Evolutionary conservation across 2,113 vertebrate species (phyloP).

Genomic region (Chloebia gouldiae): DNA sequence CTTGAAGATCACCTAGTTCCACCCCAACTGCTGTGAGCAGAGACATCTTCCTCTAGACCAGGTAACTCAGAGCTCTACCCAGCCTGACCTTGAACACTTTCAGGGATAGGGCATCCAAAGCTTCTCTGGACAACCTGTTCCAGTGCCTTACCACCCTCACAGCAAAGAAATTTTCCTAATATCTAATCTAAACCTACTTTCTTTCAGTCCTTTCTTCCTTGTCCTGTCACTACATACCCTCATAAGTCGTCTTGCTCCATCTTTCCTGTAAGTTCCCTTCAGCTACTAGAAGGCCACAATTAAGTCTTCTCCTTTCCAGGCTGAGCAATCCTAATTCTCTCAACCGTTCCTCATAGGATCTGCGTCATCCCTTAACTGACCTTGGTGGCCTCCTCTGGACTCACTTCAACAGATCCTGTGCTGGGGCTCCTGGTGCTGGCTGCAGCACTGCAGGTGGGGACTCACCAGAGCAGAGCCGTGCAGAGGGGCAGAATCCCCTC

Average conservation of each 20-base stretch:
- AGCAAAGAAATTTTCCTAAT: not conserved
- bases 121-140: not conserved
- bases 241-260: not conserved
- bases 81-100: not conserved
- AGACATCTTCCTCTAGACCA: not conserved
- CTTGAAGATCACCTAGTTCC: not conserved
- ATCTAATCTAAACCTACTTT: not conserved
- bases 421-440: accelerated
- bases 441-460: not conserved
- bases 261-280: not conserved
- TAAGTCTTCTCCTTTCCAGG: not conserved
- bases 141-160: not conserved
- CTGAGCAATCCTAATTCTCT: not conserved
- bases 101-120: not conserved
- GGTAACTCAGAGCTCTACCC: not conserved
- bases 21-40: not conserved
- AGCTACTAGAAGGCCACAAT: not conserved
- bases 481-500: not conserved
- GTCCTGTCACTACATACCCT: not conserved
- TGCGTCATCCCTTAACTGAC: not conserved
- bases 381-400: not conserved
- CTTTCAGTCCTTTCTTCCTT: not conserved
- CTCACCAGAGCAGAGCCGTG: not conserved
- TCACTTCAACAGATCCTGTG: accelerated
- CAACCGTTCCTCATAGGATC: not conserved